Conservation (phyloP, 2,888 invertebrate species). For the Thelaira solivaga region DNA sequence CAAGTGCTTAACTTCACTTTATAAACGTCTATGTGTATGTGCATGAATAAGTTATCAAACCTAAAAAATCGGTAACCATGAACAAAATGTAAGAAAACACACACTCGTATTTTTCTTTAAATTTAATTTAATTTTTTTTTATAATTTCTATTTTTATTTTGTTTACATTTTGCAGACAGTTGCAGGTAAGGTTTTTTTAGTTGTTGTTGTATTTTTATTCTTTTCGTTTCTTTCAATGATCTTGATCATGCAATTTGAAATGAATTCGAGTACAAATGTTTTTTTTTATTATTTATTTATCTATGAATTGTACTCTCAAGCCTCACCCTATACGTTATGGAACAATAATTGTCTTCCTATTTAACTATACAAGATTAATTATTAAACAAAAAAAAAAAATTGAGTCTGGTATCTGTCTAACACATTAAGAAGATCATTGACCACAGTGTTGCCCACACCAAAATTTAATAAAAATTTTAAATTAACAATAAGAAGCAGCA, state of each 20-base stretch:
- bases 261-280: neutral
- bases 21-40: too few species aligned
- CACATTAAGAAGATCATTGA: constrained; percentile 47
- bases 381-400: too few species aligned
- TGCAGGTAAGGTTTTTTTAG: too few species aligned
- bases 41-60: too few species aligned
- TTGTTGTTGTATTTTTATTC: constrained; percentile 30
- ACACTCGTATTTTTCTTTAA: too few species aligned
- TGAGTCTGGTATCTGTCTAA: constrained; percentile 52
- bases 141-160: neutral
- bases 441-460: constrained; percentile 27
- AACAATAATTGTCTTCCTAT: constrained; percentile 53
- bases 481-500: neutral
- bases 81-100: too few species aligned
- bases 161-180: too few species aligned
- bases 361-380: constrained; percentile 57
- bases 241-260: constrained; percentile 56
- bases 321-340: constrained; percentile 34
- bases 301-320: constrained; percentile 1
- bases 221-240: constrained; percentile 34
- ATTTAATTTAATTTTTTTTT: too few species aligned
- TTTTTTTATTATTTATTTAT: constrained; percentile 10
- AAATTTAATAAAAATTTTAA: neutral
- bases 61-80: too few species aligned
- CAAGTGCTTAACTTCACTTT: too few species aligned